Evolutionary conservation across 2,797 vertebrate genomes (phyloP), one percentile per base, ranked within the genome.

Genomic region (Sandelia bainsii): DNA sequence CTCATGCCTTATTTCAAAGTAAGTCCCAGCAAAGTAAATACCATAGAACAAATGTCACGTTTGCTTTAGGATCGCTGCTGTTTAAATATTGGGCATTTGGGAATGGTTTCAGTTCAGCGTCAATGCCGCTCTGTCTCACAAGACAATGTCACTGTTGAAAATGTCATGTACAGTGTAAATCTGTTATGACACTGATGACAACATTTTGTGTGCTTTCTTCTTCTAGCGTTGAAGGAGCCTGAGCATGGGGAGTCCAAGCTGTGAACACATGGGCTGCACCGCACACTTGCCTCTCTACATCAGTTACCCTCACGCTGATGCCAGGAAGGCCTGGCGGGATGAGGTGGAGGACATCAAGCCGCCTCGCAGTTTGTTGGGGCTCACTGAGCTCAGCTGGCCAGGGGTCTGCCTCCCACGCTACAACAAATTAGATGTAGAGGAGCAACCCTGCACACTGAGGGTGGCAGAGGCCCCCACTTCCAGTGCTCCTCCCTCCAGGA

Each of bases 201-300:
- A 37, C 32, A 10, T 32, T 19, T 53, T 46, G 10, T 62, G 2
- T 25, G 23, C 19, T 51, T 61, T 72, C 32, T 51, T 65, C 64
- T 54, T 53, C 7, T 72, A 84, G 80, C 2, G 12, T 60, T 22
- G 32, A 46, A 59, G 69, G 27, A 46, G 52, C 68, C 27, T 34
- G 45, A 83, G 59, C 71, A 98, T 98, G 97, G 95, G 95, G 90
- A 98, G 95, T 39, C 88, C 95, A 67, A 95, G 95, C 80, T 93
- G 91, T 0, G 93, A 94, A 64, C 91, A 94, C 83, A 88, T 71
- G 23, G 2, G 84, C 58, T 67, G 64, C 74, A 27, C 77, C 16
- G 64, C 87, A 59, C 87, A 91, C 62, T 65, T 73, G 1, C 81
- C 81, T 48, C 39, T 69, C n/a, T 85, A 90, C 48, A 29, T 80